Base-by-base conservation (phyloP, 2,113 vertebrate genomes). In the Serilophus lunatus region DNA sequence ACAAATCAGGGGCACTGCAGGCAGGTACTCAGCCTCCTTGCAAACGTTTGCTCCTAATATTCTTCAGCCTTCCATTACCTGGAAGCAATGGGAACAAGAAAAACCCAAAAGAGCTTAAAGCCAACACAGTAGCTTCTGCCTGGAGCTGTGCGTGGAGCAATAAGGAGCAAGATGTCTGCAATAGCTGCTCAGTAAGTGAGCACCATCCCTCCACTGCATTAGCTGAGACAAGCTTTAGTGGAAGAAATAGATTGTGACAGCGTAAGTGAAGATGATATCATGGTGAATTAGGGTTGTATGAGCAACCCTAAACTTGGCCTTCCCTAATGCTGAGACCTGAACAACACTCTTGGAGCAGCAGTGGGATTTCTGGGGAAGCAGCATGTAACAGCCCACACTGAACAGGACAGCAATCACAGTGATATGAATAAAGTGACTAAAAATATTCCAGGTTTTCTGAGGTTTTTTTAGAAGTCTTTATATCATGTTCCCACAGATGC, bases 171-270 rank as follows among this genome's bases (percentile, higher is more conserved):
- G 94, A 47, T 26, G 54, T 57, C 64, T 85, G 57, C 75, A 82
- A 26, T 9, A 82, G 84, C 65, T 71, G 56, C 84, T 87, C 82
- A 25, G 68, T n/a, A 28, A 92, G 70, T 65, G 93, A 93, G 33
- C 8, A 4, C 45, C 71, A 53, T 38, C 42, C 36, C 45, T 86
- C 54, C 85, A 31, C 50, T 69, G 83, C 49, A 44, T 75, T 80
- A 56, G 50, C 87, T 35, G 50, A 79, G 40, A 82, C 71, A 81
- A 71, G 63, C 40, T 68, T 65, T 14, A 35, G 42, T 38, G 82
- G 44, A 64, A 87, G 84, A 90, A 94, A 90, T 47, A 44, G 79
- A 10, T 53, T 47, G 59, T 93, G 96, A 63, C 88, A 93, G 79
- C 4, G 3, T 33, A 77, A 82, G 75, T 59, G 76, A 80, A 65